Evolutionary conservation across 64 coral and sea anemone genomes (phyloP), one percentile per base, ranked within the genome.

Genomic region (Montipora cactus): DNA sequence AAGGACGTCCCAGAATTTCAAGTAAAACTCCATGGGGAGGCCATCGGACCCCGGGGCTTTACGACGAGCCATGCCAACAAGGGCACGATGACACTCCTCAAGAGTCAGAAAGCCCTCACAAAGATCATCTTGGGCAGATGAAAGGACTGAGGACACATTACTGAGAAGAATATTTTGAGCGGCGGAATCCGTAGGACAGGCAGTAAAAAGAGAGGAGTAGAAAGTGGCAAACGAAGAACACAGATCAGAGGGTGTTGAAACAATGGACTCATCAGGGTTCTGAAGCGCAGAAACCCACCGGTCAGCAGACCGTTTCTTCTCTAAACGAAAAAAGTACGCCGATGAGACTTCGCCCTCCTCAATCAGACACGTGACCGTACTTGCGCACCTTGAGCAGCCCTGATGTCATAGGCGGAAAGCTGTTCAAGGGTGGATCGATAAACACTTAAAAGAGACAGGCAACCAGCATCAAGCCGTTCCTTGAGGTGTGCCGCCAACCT

Each of bases 271-370:
- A 7, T 57, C 61, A 16, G 14, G 74, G 74, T 53, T 78, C 48
- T 0, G 76, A 13, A 49, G 76, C 0, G 49, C 78, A n/a, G 49
- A 19, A 0, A 80, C 21, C 5, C 25, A 46, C 1, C 59, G 2
- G 7, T 69, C 44, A 3, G 52, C 28, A 0, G 59, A 18, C 8
- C 62, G 18, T 57, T 90, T 67, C 25, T 90, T 75, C 20, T 5
- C 52, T 2, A 90, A 0, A 8, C 88, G 10, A 1, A 68, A 69
- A 49, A 92, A 92, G 46, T 61, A 92, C 3, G 79, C 47, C 2
- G 80, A 84, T 5, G 90, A 92, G 10, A 71, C 53, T 1, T 92
- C 90, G 0, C 90, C 90, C 15, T 84, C 79, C 45, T 92, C 90
- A 77, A 85, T 9, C 46, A 1, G 7, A 44, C 70, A 20, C 70